Conservation (phyloP, 2,797 vertebrate species). For the Chloroceryle amazona region DNA sequence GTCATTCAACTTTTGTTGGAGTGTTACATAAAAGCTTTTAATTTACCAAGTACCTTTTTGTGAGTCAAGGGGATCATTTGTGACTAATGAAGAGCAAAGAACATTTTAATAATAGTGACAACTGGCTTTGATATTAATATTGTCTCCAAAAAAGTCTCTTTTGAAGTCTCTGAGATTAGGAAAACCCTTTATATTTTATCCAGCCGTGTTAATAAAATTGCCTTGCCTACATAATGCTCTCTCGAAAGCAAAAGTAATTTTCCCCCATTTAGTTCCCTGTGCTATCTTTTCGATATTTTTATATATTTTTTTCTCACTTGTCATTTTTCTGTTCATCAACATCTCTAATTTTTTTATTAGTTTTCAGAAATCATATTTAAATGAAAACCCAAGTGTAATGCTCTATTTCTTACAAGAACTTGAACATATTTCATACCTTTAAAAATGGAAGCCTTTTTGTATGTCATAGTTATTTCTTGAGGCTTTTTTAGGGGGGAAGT, state of each 20-base stretch:
- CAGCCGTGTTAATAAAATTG: slow-evolving; percentile 74
- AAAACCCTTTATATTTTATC: slow-evolving; percentile 71
- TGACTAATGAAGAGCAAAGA: slow-evolving; percentile 73
- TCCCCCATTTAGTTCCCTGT: slow-evolving; percentile 55
- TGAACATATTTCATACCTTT: neutral
- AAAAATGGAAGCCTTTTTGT: neutral
- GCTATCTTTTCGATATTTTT: slow-evolving; percentile 48
- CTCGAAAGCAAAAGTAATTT: slow-evolving; percentile 59
- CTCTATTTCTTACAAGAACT: neutral
- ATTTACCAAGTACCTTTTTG: slow-evolving; percentile 74
- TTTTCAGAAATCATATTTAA: slow-evolving; percentile 56
- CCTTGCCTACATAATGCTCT: slow-evolving; percentile 61
- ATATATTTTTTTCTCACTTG: slow-evolving; percentile 15
- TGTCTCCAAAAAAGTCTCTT: slow-evolving; percentile 71
- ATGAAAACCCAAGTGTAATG: slow-evolving; percentile 37
- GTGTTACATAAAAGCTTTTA: slow-evolving; percentile 75
- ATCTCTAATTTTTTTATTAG: slow-evolving; percentile 53
- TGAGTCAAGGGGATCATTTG: slow-evolving; percentile 75
- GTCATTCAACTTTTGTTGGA: slow-evolving; percentile 73
- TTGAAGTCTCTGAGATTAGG: slow-evolving; percentile 73
- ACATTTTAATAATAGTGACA: slow-evolving; percentile 77
- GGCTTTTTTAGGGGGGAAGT: neutral
- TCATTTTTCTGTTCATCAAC: slow-evolving; percentile 35
- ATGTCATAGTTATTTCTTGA: neutral
- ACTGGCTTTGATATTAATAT: slow-evolving; percentile 75